Evolutionary conservation across 2,888 invertebrate species (phyloP).

Genomic region (Andrena dorsata): DNA sequence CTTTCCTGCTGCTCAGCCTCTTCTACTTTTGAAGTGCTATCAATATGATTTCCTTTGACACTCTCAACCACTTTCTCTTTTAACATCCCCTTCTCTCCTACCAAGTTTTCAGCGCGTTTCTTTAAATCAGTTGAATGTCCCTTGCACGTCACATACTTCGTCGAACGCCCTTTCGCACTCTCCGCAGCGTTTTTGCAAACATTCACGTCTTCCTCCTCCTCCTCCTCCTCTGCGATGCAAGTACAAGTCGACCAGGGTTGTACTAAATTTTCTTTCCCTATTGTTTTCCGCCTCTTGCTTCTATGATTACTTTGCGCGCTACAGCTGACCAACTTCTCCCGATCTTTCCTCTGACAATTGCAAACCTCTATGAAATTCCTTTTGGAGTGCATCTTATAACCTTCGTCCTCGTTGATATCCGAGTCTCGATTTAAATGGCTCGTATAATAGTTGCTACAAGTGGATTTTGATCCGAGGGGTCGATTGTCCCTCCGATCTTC

Average conservation of each 20-base stretch:
- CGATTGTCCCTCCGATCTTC: neutral
- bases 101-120: too few relatives aligned
- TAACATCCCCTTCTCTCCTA: neutral
- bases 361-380: neutral
- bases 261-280: conserved; percentile 4
- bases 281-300: neutral
- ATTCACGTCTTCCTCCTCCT: conserved; percentile 50
- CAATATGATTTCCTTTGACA: neutral
- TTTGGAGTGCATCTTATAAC: neutral
- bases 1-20: neutral
- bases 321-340: neutral
- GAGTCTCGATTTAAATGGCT: neutral
- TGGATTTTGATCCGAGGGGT: neutral
- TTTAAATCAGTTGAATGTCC: neutral
- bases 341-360: conserved; percentile 31
- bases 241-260: conserved; percentile 51
- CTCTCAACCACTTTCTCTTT: neutral
- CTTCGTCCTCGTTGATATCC: neutral
- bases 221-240: conserved; percentile 67
- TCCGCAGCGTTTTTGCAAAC: neutral
- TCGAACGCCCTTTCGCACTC: neutral
- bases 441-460: neutral
- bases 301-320: neutral
- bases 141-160: neutral
- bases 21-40: neutral